Evolutionary conservation across 1,140 invertebrate species (phyloP).

Genomic region (silkworm (Bombyx mori)): ASM3026992v2 NC_085118.1:5653001-5653500

Average conservation of each 20-base stretch:
- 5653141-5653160: too few species aligned
- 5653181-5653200: too few species aligned
- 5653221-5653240: background rate
- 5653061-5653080: too few species aligned
- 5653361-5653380: constrained; percentile 90
- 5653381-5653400: constrained; percentile 89
- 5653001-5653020: too few species aligned
- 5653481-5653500: too few species aligned
- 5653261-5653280: constrained; percentile 29
- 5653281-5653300: constrained; percentile 57
- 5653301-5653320: constrained; percentile 75
- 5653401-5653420: constrained; percentile 89
- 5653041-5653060: too few species aligned
- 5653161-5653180: background rate
- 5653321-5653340: constrained; percentile 93
- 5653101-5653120: too few species aligned
- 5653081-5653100: too few species aligned
- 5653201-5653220: constrained; percentile 1
- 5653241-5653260: too few species aligned
- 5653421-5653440: constrained; percentile 79
- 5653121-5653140: too few species aligned
- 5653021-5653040: too few species aligned
- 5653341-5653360: constrained; percentile 98
- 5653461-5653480: constrained; percentile 16
- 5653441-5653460: constrained; percentile 75